Evolutionary conservation across 35 echinoderm and acorn worm species (phyloP).

Genomic region (Apostichopus parvimensis): DNA sequence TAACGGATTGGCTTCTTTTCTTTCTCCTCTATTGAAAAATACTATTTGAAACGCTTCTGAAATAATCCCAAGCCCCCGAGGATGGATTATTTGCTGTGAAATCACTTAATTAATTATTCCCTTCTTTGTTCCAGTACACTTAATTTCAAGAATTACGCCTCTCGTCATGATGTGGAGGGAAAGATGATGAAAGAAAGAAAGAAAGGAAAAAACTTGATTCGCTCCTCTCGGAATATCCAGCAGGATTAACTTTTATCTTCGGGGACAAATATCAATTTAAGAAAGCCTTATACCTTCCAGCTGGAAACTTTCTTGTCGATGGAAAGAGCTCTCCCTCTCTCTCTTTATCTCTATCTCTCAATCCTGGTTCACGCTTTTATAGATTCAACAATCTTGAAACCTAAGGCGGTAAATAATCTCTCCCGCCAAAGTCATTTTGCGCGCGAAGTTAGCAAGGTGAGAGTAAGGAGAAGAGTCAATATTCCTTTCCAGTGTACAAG

Average conservation of each 20-base stretch:
- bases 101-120: conserved; percentile 16
- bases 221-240: neutral
- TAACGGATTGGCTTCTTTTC: neutral
- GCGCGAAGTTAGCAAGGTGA: neutral
- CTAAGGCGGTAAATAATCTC: conserved; percentile 18
- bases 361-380: neutral
- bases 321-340: conserved; percentile 7
- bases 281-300: conserved; percentile 10
- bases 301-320: conserved; percentile 33
- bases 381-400: conserved; percentile 39
- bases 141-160: conserved; percentile 14
- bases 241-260: conserved; percentile 18
- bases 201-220: neutral
- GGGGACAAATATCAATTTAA: conserved; percentile 46
- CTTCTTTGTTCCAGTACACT: conserved; percentile 23
- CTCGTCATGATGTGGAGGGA: neutral
- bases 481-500: neutral
- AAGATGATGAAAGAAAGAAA: neutral
- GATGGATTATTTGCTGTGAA: neutral
- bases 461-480: neutral
- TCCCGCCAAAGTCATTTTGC: conserved; percentile 39
- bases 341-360: too few relatives aligned
- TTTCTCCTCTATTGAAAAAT: neutral
- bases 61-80: neutral
- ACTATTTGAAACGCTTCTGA: conserved; percentile 8